Evolutionary conservation across 2,113 vertebrate species (phyloP), one percentile per base, ranked within the genome.

Genomic region (Hypanus sabinus): DNA sequence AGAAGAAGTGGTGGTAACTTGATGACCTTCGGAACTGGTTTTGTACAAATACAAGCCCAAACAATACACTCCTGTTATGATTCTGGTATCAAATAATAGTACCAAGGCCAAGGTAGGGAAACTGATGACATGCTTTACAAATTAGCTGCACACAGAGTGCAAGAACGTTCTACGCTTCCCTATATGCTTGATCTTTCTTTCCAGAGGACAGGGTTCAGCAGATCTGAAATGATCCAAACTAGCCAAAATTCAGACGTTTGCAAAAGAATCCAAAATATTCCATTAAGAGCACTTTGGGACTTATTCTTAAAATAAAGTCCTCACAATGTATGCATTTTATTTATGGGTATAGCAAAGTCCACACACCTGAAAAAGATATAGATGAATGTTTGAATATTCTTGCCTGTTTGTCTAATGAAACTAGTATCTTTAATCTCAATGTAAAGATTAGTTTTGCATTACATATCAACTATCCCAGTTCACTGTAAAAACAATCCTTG

Each of bases 331-430:
- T 73, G 68, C 5, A 1, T 55, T 3, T 24, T 46, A 46, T 12
- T 93, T 73, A 73, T 93, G 9, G 91, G 55, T 6, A 27, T 30
- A 46, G 10, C 22, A 75, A 93, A 27, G 20, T 46, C 24, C n/a
- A 93, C 36, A 38, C 70, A 73, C 24, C 91, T 93, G 36, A 93
- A 38, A 24, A 46, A 93, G 70, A 93, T 93, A 93, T 46, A 93
- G 70, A 71, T 93, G 27, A 93, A 70, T 70, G 30, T 73, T 27
- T 73, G 38, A 22, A 73, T 93, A 73, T 36, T 24, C 11, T 55
- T 75, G 38, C 38, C 70, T 5, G 73, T 93, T 93, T 71, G 30
- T 75, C 68, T 73, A 73, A 93, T 46, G 91, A 46, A 73, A 46
- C 24, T 38, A 30, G 24, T 93, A 93, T 20, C 22, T 73, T 93